phyloP scores from a whole-genome alignment of 2,888 invertebrate species.

The Cephonodes hylas region DNA sequence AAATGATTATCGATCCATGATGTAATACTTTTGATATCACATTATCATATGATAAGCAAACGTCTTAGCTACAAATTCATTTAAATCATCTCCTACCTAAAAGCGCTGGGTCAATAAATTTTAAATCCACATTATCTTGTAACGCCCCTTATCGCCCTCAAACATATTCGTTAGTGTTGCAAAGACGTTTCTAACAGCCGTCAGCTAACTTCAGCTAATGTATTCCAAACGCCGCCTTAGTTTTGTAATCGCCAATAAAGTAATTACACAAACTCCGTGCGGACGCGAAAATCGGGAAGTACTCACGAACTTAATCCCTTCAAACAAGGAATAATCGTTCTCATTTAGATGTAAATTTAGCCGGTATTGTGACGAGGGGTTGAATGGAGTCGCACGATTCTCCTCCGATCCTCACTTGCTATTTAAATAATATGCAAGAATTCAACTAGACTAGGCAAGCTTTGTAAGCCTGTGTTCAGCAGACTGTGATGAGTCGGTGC shows the following conservation, averaged over 20 bases:
- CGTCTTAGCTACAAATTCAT: neutral
- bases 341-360: constrained; percentile 69
- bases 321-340: constrained; percentile 71
- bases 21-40: neutral
- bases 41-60: neutral
- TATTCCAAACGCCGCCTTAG: constrained; percentile 47
- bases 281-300: constrained; percentile 48
- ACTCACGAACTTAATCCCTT: constrained; percentile 57
- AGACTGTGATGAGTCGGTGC: neutral
- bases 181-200: neutral
- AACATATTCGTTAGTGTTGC: neutral
- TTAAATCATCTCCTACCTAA: neutral
- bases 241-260: constrained; percentile 54
- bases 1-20: neutral
- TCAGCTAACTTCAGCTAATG: constrained; percentile 25
- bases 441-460: neutral
- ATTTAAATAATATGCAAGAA: constrained; percentile 55
- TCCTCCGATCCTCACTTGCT: constrained; percentile 51
- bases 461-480: neutral
- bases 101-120: neutral
- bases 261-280: constrained; percentile 51
- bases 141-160: neutral
- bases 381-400: constrained; percentile 55
- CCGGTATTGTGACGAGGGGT: constrained; percentile 48
- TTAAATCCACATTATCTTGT: neutral